Evolutionary conservation across 2,888 invertebrate species (phyloP), one percentile per base, ranked within the genome.

Genomic region (Lasioglossum pauxillum): DNA sequence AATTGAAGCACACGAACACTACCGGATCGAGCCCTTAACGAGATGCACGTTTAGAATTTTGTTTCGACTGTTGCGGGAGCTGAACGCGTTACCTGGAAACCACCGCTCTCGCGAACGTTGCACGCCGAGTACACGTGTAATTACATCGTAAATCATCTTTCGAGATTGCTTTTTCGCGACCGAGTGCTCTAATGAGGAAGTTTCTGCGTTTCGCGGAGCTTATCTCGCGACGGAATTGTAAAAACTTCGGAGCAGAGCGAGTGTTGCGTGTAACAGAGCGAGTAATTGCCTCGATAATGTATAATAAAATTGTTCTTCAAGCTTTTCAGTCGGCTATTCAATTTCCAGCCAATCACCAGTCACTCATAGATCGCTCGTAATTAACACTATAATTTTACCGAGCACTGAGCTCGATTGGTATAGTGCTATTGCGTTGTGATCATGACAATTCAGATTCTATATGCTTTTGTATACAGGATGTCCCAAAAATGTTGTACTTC

Each of bases 121-220:
- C 64, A 16, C 60, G 7, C 12, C 16, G 64, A 27, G 31, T 27
- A 60, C 27, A 27, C 27, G 27, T 60, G 60, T 27, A 27, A 64
- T 16, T 64, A 16, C 27, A 64, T 64, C 64, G 64, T 64, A 64
- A 64, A 64, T 64, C 64, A 64, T 31, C 64, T 31, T 64, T 64
- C 31, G 64, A 64, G 64, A 64, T 64, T 64, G 64, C 64, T 64
- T 64, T 64, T 64, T 31, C 27, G 27, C 27, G 64, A 31, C 64
- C 64, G 64, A 16, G 27, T 31, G 64, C 14, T 31, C 27, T 27
- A 31, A 64, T 31, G 27, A 31, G 16, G 64, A 64, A 64, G 31
- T 64, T 64, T 64, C 64, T 31, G 64, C 64, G 64, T 31, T 64
- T 64, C 7, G 31, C 4, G 16, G 31, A 31, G 31, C 31, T 14